phyloP scores from a whole-genome alignment of 2,888 invertebrate species.

The Pseudococcus viburni region DNA sequence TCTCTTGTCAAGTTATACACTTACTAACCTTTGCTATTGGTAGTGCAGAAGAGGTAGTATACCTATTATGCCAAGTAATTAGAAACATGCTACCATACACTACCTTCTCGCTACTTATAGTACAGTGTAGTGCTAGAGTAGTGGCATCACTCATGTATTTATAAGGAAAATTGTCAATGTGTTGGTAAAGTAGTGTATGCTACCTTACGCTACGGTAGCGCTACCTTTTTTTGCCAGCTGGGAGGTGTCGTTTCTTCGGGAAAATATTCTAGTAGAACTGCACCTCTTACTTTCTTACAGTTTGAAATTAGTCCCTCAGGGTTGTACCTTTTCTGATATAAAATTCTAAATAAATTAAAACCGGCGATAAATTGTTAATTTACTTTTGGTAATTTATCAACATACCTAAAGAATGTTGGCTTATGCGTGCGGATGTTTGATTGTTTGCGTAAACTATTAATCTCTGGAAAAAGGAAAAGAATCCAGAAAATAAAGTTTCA shows the following conservation, averaged over 20 bases:
- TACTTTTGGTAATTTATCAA: constrained; percentile 46
- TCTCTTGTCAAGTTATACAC: too few species aligned
- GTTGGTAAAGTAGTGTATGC: too few species aligned
- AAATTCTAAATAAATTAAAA: constrained; percentile 34
- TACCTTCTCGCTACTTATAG: too few species aligned
- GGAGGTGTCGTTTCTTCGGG: neutral
- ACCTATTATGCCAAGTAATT: too few species aligned
- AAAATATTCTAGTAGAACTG: neutral
- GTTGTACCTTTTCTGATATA: neutral
- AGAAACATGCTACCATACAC: too few species aligned
- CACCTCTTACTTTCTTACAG: neutral
- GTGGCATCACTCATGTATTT: too few species aligned
- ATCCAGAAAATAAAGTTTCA: constrained; percentile 7
- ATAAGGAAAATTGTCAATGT: too few species aligned
- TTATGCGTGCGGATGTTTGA: constrained; percentile 28
- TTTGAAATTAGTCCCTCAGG: constrained; percentile 2
- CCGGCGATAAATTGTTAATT: constrained; percentile 34
- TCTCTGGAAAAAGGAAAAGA: constrained; percentile 30
- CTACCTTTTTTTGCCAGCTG: too few species aligned
- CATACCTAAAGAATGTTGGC: constrained; percentile 26
- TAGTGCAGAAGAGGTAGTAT: too few species aligned
- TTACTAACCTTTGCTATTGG: too few species aligned
- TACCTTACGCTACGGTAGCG: too few species aligned
- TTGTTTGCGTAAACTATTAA: constrained; percentile 27
- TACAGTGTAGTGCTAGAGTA: too few species aligned